Percentiles rank a stretch among this genome's conserved stretches.
phyloP scores from a whole-genome alignment of 2,113 vertebrate genomes.

The Calypte anna region DNA sequence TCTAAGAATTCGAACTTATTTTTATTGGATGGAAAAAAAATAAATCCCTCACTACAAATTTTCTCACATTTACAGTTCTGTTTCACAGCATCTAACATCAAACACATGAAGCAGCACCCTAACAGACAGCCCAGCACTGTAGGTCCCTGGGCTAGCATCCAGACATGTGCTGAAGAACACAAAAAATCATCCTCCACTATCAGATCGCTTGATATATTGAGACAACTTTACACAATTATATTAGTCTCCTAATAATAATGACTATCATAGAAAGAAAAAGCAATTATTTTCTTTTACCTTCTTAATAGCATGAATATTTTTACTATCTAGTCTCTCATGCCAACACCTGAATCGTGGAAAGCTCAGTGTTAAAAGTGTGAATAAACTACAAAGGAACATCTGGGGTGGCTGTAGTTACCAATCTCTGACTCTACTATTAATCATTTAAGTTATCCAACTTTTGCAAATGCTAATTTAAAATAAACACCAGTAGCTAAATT shows the following conservation, averaged over 20 bases:
- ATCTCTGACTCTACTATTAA: not conserved
- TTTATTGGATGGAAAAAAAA: not conserved
- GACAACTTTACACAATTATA: not conserved
- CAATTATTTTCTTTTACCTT: not conserved
- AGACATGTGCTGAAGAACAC: rapidly evolving
- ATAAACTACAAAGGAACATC: not conserved
- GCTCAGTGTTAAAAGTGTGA: not conserved
- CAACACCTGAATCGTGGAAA: not conserved
- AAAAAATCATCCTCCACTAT: not conserved
- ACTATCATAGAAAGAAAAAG: not conserved
- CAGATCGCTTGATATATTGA: not conserved
- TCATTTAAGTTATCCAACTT: not conserved
- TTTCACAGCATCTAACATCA: not conserved
- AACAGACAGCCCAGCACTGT: not conserved
- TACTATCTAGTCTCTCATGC: not conserved
- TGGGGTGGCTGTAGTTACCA: not conserved
- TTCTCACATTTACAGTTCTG: not conserved
- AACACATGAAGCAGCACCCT: not conserved
- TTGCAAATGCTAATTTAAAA: conserved; percentile 27
- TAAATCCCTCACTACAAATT: not conserved
- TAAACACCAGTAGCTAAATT: not conserved
- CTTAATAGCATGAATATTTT: not conserved
- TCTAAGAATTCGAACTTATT: not conserved
- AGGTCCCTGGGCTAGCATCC: not conserved
- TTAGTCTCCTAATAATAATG: not conserved